phyloP scores from a whole-genome alignment of 2,888 invertebrate species.

The Spisula subtruncata region DNA sequence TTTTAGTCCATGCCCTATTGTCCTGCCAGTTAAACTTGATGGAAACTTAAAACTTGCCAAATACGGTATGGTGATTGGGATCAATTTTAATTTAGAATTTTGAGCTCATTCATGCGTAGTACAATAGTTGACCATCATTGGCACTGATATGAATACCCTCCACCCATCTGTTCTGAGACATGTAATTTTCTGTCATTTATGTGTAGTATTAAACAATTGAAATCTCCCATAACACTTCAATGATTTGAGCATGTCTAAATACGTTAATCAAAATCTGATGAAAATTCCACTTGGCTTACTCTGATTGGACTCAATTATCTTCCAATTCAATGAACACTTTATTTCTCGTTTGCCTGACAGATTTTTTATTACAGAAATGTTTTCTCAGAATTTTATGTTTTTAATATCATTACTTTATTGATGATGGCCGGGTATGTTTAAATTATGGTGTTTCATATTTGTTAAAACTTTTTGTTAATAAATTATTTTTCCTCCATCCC shows the following conservation, averaged over 20 bases:
- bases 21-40: neutral
- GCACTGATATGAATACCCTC: neutral
- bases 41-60: neutral
- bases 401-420: neutral
- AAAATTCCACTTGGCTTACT: conserved; percentile 52
- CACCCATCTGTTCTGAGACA: neutral
- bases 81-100: conserved; percentile 19
- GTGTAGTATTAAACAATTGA: neutral
- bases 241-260: conserved; percentile 45
- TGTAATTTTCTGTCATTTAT: conserved; percentile 17
- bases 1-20: neutral
- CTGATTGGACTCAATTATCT: conserved; percentile 46
- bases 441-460: conserved; percentile 15
- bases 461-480: neutral
- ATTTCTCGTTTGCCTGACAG: conserved; percentile 26
- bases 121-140: conserved; percentile 4
- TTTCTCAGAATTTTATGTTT: conserved; percentile 37
- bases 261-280: conserved; percentile 60
- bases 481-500: too few relatives aligned
- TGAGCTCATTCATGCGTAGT: neutral
- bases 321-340: neutral
- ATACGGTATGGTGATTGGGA: neutral
- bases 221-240: neutral
- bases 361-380: conserved; percentile 33
- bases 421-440: conserved; percentile 2